Percentiles rank a stretch among this genome's conserved stretches.
phyloP scores from a whole-genome alignment of 2,113 vertebrate species.

The Sporophila hypoxantha region DNA sequence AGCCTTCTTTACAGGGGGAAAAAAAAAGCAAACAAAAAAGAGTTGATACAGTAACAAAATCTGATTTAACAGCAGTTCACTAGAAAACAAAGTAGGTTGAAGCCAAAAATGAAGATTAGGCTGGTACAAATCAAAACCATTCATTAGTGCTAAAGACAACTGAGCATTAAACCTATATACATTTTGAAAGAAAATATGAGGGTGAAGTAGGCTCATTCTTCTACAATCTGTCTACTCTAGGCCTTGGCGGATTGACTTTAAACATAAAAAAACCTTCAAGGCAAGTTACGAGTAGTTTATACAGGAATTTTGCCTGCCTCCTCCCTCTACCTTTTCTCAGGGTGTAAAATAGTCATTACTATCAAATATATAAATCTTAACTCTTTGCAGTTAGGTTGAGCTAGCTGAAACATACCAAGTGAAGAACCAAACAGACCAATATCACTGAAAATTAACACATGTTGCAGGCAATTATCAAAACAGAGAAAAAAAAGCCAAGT shows the following conservation, averaged over 20 bases:
- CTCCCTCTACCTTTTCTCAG: neutral
- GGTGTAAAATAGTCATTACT: neutral
- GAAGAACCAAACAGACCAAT: neutral
- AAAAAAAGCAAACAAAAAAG: neutral
- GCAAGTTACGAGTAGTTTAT: neutral
- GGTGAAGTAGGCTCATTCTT: neutral
- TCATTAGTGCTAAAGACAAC: neutral
- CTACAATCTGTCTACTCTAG: neutral
- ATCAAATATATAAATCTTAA: neutral
- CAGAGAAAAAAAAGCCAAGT: neutral
- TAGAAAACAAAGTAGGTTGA: constrained; percentile 18
- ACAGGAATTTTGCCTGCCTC: neutral
- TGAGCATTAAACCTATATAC: neutral
- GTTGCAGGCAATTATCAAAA: neutral
- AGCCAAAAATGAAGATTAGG: neutral
- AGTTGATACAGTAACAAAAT: constrained; percentile 1
- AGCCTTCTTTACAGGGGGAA: neutral
- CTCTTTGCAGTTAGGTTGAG: neutral
- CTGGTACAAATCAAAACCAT: neutral
- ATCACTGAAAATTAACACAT: neutral
- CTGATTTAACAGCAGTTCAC: constrained; percentile 14
- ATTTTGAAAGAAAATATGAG: neutral
- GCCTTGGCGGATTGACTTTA: neutral
- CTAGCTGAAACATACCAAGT: neutral
- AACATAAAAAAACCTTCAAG: neutral